Base-by-base conservation (phyloP, 37 sponge, comb jelly and placozoan genomes). In the Halichondria panicea region DNA sequence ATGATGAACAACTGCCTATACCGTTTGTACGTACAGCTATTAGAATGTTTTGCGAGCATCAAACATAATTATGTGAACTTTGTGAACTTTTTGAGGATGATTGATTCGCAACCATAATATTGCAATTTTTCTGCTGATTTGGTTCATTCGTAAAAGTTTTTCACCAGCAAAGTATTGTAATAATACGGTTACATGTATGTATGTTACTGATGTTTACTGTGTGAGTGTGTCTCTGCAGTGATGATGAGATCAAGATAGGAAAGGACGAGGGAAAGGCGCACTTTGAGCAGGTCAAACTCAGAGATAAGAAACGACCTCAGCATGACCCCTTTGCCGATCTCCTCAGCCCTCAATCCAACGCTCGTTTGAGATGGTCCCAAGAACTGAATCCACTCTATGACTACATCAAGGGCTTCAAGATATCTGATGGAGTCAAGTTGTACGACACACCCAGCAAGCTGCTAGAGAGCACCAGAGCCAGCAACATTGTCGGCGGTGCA, bases 371-470 rank as follows among this genome's bases (percentile, higher is more conserved):
- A 6, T 85, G 85, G 85, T 85, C 85, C 32, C 85, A 85, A 42
- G 79, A 85, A 44, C 40, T 85, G 45, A 85, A 85, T 38, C 85
- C 85, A 0, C 60, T 85, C 27, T 85, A 85, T 55, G 85, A 85
- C 63, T 71, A 78, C 79, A 65, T 85, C 70, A 77, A 71, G 64
- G 78, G 85, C 27, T 43, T 50, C 53, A 85, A 78, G 73, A 43
- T 83, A n/a, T 62, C 85, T 1, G 72, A 81, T 41, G 55, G 72
- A 28, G 60, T 71, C 24, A 71, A 48, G 72, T 31, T 81, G 52
- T 81, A 81, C 30, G 79, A 79, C 59, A 54, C 77, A 15, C 15
- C 77, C 32, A 56, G 61, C 46, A 62, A 63, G 15, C 73, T 72
- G 36, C 33, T 72, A 4, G 34, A 63, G 37, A 43, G 55, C 66